A percentile compares a stretch with the other conserved stretches of the same genome.
phyloP scores from a whole-genome alignment of 2,797 vertebrate genomes.

The Tapera naevia region DNA sequence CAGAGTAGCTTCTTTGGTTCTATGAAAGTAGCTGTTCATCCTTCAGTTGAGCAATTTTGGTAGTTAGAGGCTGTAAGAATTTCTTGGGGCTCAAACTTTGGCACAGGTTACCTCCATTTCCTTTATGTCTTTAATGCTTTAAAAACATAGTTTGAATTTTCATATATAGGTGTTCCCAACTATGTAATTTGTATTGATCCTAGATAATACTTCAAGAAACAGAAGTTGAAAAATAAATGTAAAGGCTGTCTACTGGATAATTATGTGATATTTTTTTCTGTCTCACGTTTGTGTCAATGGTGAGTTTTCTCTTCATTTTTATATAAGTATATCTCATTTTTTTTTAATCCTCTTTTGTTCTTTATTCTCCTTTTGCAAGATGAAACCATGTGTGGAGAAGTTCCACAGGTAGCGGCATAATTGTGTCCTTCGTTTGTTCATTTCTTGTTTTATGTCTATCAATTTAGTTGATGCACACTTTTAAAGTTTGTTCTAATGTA shows the following conservation, averaged over 20 bases:
- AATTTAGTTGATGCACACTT: neutral
- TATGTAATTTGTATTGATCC: neutral
- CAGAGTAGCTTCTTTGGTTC: neutral
- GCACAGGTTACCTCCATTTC: neutral
- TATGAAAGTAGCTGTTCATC: neutral
- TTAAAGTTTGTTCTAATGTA: neutral
- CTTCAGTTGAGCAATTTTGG: neutral
- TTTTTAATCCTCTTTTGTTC: neutral
- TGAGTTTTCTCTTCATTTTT: neutral
- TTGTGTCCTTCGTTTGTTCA: neutral
- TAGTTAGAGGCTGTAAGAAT: neutral
- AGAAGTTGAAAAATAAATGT: neutral
- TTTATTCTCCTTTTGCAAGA: neutral
- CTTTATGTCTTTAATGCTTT: neutral
- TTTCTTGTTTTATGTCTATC: neutral
- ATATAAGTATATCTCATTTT: neutral
- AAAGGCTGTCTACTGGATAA: neutral
- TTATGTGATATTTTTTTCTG: neutral
- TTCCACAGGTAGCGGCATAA: neutral
- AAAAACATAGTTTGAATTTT: neutral
- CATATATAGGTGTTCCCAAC: neutral
- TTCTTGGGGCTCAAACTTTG: neutral
- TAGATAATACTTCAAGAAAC: neutral
- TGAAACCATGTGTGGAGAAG: neutral
- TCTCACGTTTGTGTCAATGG: neutral